phyloP scores from a whole-genome alignment of 2,113 vertebrate species.

The Periophthalmodon schlosseri region DNA sequence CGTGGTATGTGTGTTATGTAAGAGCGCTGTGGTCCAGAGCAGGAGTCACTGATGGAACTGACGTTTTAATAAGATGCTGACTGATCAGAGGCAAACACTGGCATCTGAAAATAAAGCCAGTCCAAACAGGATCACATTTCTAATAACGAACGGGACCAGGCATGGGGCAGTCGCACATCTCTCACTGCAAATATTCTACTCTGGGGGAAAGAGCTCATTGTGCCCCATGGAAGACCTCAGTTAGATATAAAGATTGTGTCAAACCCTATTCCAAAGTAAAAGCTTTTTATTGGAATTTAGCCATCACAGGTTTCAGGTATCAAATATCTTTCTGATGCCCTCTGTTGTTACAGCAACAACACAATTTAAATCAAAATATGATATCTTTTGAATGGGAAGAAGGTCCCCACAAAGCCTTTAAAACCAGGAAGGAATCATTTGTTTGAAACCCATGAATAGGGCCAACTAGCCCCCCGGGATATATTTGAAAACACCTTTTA shows the following conservation, averaged over 20 bases:
- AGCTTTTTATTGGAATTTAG: background rate
- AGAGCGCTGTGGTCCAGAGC: background rate
- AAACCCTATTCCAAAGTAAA: background rate
- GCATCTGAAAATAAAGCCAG: background rate
- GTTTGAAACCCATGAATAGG: too few relatives aligned
- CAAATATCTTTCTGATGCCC: too few relatives aligned
- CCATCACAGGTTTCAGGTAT: too few relatives aligned
- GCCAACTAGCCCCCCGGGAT: background rate
- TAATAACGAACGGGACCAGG: background rate
- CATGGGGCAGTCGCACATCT: background rate
- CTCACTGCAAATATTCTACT: background rate
- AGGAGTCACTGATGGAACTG: background rate
- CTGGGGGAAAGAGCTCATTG: background rate
- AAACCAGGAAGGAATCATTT: too few relatives aligned
- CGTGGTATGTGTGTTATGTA: background rate
- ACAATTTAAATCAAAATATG: too few relatives aligned
- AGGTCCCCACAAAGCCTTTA: too few relatives aligned
- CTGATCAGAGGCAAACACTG: constrained; percentile 7
- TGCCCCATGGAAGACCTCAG: background rate
- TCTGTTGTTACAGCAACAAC: too few relatives aligned
- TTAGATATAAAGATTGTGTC: background rate
- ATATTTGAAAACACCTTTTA: background rate
- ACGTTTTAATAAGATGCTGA: constrained; percentile 9
- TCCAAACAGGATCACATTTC: constrained; percentile 1
- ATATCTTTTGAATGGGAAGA: too few relatives aligned